phyloP scores from a whole-genome alignment of 2,888 invertebrate genomes.

The Drosophila incognita region DNA sequence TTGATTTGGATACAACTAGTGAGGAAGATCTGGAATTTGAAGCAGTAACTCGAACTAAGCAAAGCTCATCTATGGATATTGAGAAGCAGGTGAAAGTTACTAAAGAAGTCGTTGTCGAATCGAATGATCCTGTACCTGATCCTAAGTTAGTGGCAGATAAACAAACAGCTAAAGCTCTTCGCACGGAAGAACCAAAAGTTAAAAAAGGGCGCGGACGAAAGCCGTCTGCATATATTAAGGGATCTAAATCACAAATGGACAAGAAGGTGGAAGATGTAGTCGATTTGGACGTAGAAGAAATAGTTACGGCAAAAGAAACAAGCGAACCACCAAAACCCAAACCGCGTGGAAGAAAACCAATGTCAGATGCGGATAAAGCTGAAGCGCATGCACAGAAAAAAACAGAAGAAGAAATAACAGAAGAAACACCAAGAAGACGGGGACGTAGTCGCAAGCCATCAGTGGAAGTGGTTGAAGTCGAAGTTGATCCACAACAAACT shows the following conservation, averaged over 20 bases:
- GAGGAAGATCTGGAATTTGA: background rate
- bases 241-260: background rate
- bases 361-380: background rate
- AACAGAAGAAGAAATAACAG: background rate
- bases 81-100: too few species aligned
- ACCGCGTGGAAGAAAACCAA: constrained; percentile 12
- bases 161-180: background rate
- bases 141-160: background rate
- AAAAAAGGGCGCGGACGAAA: constrained; percentile 19
- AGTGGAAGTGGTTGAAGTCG: constrained; percentile 16
- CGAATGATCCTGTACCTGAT: constrained; percentile 8
- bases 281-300: background rate
- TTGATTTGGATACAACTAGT: constrained; percentile 14
- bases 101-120: background rate
- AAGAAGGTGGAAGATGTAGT: background rate
- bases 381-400: background rate
- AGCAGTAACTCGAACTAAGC: background rate
- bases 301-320: background rate
- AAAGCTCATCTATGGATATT: background rate
- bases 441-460: constrained; percentile 36
- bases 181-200: background rate
- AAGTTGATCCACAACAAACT: background rate
- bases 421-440: background rate
- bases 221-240: constrained; percentile 3
- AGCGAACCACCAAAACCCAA: constrained; percentile 1